Conservation (phyloP, 64 coral and sea anemone species). For the Catalaphyllia jardinei region DNA sequence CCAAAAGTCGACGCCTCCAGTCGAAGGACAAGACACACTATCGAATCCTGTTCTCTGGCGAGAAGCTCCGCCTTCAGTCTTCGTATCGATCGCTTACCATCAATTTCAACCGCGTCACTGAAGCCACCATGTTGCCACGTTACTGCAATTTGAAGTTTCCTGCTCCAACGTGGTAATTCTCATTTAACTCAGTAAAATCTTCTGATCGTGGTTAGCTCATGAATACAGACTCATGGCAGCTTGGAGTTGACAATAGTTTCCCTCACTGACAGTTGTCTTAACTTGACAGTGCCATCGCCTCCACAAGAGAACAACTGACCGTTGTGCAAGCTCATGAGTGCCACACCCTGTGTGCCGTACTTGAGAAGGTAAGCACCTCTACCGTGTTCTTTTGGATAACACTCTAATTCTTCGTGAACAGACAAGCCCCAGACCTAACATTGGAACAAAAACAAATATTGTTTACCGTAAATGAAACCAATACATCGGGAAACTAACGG, state of each 20-base stretch:
- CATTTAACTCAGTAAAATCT: neutral
- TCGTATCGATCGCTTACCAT: too few relatives aligned
- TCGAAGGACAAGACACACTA: too few relatives aligned
- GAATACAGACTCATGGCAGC: neutral
- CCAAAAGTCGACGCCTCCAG: too few relatives aligned
- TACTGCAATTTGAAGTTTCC: too few relatives aligned
- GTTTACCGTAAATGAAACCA: too few relatives aligned
- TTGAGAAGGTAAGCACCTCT: slow-evolving; percentile 94
- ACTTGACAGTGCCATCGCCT: slow-evolving; percentile 92
- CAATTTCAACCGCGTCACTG: too few relatives aligned
- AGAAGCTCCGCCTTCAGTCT: too few relatives aligned
- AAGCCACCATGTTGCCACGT: too few relatives aligned
- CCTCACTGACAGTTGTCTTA: slow-evolving; percentile 85
- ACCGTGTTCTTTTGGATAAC: slow-evolving; percentile 83
- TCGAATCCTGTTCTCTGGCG: too few relatives aligned
- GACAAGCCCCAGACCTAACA: slow-evolving; percentile 90
- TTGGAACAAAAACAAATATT: neutral
- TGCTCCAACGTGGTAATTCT: neutral
- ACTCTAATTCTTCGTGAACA: slow-evolving; percentile 82
- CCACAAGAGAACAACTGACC: slow-evolving; percentile 94
- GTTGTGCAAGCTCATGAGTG: slow-evolving; percentile 64
- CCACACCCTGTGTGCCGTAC: slow-evolving; percentile 93
- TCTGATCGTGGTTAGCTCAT: neutral
- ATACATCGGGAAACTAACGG: too few relatives aligned
- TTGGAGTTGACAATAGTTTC: slow-evolving; percentile 88